Conservation (phyloP, 2,888 invertebrate species). For the Metopia argyrocephala region DNA sequence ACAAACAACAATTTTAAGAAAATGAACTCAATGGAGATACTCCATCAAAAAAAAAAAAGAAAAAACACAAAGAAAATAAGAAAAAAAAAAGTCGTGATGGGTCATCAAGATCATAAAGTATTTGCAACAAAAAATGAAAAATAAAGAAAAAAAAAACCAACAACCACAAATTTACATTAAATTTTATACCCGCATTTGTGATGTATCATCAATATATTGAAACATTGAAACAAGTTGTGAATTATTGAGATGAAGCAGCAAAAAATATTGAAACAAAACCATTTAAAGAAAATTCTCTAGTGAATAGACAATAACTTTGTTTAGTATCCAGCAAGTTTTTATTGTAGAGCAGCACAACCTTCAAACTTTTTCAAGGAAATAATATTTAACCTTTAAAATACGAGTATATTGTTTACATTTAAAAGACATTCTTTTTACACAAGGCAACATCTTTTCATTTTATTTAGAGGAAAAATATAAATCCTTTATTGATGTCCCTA, state of each 20-base stretch:
- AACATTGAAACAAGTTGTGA: background rate
- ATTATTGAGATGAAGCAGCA: background rate
- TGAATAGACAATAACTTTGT: constrained; percentile 49
- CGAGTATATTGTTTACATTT: background rate
- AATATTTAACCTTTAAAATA: too few species aligned
- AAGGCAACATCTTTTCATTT: too few species aligned
- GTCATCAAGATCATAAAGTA: constrained; percentile 60
- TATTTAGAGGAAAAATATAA: too few species aligned
- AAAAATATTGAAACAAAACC: background rate
- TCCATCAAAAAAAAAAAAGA: constrained; percentile 7
- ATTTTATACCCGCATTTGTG: constrained; percentile 41
- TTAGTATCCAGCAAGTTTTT: constrained; percentile 7
- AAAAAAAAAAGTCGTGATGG: constrained; percentile 55
- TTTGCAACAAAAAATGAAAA: constrained; percentile 3
- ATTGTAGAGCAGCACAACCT: constrained; percentile 4
- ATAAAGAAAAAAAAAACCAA: background rate
- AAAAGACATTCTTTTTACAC: too few species aligned
- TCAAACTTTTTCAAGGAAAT: too few species aligned
- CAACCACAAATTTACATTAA: constrained; percentile 46
- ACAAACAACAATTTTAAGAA: constrained; percentile 6
- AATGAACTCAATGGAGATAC: background rate
- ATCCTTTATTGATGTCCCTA: too few species aligned
- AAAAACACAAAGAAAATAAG: constrained; percentile 31
- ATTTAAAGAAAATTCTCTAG: constrained; percentile 24
- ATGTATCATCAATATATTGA: constrained; percentile 57